These are phyloP conservation scores for Emberiza fucata DNA, from an alignment of 2,113 vertebrate species.

Conservation along the genomic window DNA sequence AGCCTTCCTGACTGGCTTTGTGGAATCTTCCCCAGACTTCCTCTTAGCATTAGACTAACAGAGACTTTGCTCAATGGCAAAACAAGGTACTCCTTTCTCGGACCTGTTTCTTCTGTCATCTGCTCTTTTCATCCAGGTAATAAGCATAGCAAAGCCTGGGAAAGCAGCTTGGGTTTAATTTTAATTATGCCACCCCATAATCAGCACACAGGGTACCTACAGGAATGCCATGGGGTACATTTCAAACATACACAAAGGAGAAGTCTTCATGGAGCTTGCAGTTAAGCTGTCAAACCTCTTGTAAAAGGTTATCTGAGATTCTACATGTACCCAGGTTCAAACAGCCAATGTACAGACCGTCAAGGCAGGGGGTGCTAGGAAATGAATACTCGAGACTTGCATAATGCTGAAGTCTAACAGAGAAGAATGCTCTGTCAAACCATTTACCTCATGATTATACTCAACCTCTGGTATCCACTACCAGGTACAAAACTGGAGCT, in stretches of 20 bases:
- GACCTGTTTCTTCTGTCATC: background rate
- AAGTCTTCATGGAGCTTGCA: background rate
- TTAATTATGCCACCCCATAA: background rate
- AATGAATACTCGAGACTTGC: background rate
- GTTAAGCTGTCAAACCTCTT: background rate
- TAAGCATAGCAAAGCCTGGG: background rate
- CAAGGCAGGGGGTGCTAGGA: background rate
- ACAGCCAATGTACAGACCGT: background rate
- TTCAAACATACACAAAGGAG: background rate
- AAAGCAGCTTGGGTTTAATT: background rate
- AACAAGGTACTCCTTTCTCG: background rate
- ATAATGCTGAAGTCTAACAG: background rate
- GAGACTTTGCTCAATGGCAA: background rate
- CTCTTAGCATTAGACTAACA: background rate
- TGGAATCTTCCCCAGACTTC: background rate
- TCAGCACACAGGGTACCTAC: fast-evolving
- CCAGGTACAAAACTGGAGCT: background rate
- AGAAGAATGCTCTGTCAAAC: background rate
- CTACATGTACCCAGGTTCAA: background rate
- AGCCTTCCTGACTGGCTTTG: background rate
- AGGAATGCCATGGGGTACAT: background rate
- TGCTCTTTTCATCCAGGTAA: background rate
- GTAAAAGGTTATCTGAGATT: background rate
- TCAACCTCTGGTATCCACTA: background rate
- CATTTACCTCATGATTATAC: background rate